Base-by-base conservation (phyloP, 1,140 invertebrate genomes). In the Caenorhabditis brenneri region DNA sequence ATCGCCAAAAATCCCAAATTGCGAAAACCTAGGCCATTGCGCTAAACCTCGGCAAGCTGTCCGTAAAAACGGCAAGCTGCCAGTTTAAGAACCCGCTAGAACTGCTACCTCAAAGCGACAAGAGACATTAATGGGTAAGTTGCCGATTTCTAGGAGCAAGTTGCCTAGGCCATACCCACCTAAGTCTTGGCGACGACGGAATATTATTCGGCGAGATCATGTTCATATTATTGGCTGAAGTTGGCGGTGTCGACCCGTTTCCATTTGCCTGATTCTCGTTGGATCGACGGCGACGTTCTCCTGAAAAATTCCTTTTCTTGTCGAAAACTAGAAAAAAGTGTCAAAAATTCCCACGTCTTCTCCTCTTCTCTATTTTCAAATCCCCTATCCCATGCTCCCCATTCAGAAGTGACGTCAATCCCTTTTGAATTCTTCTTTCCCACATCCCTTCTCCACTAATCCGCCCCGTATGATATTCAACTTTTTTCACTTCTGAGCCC, bases 251-350 rank as follows among this genome's bases (percentile, higher is more conserved):
- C 15, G 83, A 80, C 15, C 55, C 78, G 16, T 51, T 69, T 36
- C 42, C 78, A 27, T 79, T 65, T 83, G 78, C 42, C 58, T 82
- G 69, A 55, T 60, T 79, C 31, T 86, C 85, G 31, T 84, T 78
- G 5, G 85, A 86, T 33, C 85, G 81, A 16, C 85, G 81, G 16
- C 85, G 85, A 36, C 85, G 84, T 53, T 86, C 85, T 33, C 85
- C 85, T 86, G 79, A n/a, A 86, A 86, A 74, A 49, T 5, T 12
- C 6, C 4, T 16, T n/a, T 22, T 58, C 33, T 42, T 42, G 5
- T 42, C 39, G 12, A 42, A 42, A 42, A 42, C 12, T 42, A n/a
- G n/a, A n/a, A n/a, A n/a, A n/a, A n/a, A n/a, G n/a, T 42, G 5
- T 42, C 39, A 5, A 55, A 55, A 55, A 22, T 55, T 0, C 0